phyloP scores from a whole-genome alignment of 2,888 invertebrate genomes.

The Eretmocerus hayati region DNA sequence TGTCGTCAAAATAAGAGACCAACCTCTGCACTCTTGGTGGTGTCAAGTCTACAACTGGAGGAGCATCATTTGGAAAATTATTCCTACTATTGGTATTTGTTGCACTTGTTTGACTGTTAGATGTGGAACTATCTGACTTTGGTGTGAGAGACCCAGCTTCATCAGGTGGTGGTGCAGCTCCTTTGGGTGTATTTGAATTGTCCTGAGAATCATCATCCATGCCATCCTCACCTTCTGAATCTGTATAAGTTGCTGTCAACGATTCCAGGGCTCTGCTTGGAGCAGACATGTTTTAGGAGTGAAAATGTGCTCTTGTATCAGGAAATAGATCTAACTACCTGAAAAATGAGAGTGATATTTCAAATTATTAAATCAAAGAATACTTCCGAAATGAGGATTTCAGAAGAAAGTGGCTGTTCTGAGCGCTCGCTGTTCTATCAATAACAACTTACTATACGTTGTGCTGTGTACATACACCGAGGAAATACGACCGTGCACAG shows the following conservation, averaged over 20 bases:
- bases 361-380: no score
- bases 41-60: slow-evolving; percentile 39
- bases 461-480: no score
- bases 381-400: no score
- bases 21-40: slow-evolving; percentile 47
- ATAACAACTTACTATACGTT: no score
- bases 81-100: slow-evolving; percentile 33
- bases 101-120: slow-evolving; percentile 33
- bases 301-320: no score
- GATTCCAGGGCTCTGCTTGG: slow-evolving; percentile 65
- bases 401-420: no score
- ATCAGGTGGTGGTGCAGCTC: slow-evolving; percentile 38
- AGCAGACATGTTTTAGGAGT: slow-evolving; percentile 47
- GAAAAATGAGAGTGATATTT: no score
- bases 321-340: no score
- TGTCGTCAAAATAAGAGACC: slow-evolving; percentile 68
- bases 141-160: slow-evolving; percentile 40
- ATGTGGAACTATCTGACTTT: slow-evolving; percentile 38
- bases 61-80: slow-evolving; percentile 35
- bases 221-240: slow-evolving; percentile 84
- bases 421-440: no score
- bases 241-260: slow-evolving; percentile 82
- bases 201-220: slow-evolving; percentile 57
- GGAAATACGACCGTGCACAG: no score
- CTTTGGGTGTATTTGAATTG: slow-evolving; percentile 38